These are phyloP conservation scores for Mycteria americana DNA, from an alignment of 2,797 vertebrate species.

Conservation along the genomic window DNA sequence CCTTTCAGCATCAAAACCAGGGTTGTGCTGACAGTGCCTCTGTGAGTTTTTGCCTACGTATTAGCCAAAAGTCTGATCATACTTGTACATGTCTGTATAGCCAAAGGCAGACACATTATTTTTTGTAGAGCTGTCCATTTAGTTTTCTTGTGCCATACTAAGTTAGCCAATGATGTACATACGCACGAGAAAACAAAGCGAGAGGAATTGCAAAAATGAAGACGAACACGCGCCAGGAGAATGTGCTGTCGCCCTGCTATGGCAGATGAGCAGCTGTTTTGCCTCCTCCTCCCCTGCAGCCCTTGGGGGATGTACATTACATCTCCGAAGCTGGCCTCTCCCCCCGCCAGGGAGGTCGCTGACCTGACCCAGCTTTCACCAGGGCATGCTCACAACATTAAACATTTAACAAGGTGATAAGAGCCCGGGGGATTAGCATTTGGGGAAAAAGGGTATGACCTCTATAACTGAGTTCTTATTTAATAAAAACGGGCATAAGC, in stretches of 20 bases:
- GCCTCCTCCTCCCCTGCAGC: neutral
- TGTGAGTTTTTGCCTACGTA: neutral
- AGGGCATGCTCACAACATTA: neutral
- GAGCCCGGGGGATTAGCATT: neutral
- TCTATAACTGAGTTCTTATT: neutral
- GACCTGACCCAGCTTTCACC: constrained; percentile 7
- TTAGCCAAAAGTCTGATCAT: neutral
- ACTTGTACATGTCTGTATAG: neutral
- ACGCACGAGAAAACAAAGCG: neutral
- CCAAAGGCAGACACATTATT: neutral
- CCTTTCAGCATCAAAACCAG: neutral
- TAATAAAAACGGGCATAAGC: neutral
- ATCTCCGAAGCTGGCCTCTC: neutral
- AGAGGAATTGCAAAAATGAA: neutral
- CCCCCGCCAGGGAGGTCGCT: neutral
- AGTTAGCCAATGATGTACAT: neutral
- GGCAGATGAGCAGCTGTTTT: neutral
- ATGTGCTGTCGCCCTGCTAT: neutral
- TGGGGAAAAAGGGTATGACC: neutral
- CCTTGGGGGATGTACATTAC: neutral
- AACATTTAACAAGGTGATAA: constrained; percentile 33
- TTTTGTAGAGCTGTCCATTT: neutral
- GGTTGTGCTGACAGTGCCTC: neutral
- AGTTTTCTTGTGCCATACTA: neutral
- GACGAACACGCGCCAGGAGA: neutral